Evolutionary conservation across 2,888 invertebrate genomes (phyloP), one percentile per base, ranked within the genome.

Genomic region (Ormyrus pomaceus): DNA sequence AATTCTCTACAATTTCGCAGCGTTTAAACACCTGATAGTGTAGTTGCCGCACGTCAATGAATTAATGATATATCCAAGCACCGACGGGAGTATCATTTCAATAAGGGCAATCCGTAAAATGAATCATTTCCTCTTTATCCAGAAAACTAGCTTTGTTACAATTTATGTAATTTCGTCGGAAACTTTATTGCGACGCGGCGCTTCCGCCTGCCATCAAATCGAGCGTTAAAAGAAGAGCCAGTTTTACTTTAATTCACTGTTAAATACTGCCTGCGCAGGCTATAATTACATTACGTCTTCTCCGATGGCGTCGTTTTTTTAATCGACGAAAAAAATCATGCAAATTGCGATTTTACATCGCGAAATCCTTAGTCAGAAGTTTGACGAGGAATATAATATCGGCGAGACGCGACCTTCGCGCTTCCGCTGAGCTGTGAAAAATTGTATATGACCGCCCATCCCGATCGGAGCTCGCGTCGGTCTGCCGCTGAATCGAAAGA

Each of bases 381-480:
- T 68, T 45, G n/a, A n/a, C 55, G 55, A 34, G 56, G 46, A 56
- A 13, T 34, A 34, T 34, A 34, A 34, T 19, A 65, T 74, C 59
- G 13, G 45, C 45, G 45, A 59, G 48, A 34, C 34, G 3, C 59
- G 66, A 59, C 74, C 74, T 75, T 74, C 56, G 65, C 50, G 66
- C 66, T 59, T 66, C 59, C 74, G 59, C 11, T 75, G 59, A 59
- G 51, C 74, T 75, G 74, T 75, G 74, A 75, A 75, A 58, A 75
- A 66, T 75, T 11, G 59, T 19, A 19, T 50, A 10, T 50, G 66
- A 59, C 13, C 66, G 53, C 51, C 56, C 66, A 75, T 75, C 55
- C 61, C 51, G 62, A 70, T 70, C 19, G 19, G 62, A 72, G n/a
- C 34, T n/a, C 13, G 10, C 13, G 13, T 69, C 58, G 58, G 8